Evolutionary conservation across 2,888 invertebrate species (phyloP).

Genomic region (Andrena haemorrhoa): DNA sequence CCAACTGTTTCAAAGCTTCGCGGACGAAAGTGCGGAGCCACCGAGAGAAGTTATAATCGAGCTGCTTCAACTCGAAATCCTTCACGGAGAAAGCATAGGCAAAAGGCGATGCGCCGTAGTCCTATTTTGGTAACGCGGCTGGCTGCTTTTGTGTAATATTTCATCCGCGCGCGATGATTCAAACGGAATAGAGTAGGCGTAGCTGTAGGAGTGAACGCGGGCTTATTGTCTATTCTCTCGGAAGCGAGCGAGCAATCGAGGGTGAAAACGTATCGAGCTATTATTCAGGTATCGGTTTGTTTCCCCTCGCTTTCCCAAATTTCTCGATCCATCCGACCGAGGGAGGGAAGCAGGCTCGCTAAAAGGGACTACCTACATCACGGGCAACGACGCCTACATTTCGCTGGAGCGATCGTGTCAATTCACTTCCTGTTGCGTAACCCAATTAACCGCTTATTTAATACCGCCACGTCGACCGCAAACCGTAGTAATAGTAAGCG

Average conservation of each 20-base stretch:
- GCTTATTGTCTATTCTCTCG: conserved; percentile 35
- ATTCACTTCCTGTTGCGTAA: conserved; percentile 83
- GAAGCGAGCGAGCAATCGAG: conserved; percentile 52
- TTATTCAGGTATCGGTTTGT: background rate
- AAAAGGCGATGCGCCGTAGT: conserved; percentile 18
- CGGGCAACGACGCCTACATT: conserved; percentile 36
- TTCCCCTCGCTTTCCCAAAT: conserved; percentile 25
- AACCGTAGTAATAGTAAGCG: conserved; percentile 47
- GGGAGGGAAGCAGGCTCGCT: background rate
- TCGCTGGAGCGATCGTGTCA: conserved; percentile 60
- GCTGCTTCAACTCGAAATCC: background rate
- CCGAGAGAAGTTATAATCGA: too few relatives aligned
- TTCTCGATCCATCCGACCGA: conserved; percentile 30
- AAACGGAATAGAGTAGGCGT: conserved; percentile 66
- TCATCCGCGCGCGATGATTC: conserved; percentile 65
- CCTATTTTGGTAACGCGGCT: conserved; percentile 59
- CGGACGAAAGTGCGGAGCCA: too few relatives aligned
- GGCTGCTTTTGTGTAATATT: conserved; percentile 58
- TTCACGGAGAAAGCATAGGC: background rate
- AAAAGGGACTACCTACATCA: conserved; percentile 7
- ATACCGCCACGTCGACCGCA: conserved; percentile 65
- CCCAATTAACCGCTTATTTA: conserved; percentile 84
- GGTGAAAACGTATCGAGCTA: conserved; percentile 46
- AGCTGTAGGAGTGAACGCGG: conserved; percentile 49
- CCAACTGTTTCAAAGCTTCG: too few relatives aligned